Percentiles rank a stretch among this genome's conserved stretches.
phyloP scores from a whole-genome alignment of 2,888 invertebrate genomes.

The Troides aeacus region DNA sequence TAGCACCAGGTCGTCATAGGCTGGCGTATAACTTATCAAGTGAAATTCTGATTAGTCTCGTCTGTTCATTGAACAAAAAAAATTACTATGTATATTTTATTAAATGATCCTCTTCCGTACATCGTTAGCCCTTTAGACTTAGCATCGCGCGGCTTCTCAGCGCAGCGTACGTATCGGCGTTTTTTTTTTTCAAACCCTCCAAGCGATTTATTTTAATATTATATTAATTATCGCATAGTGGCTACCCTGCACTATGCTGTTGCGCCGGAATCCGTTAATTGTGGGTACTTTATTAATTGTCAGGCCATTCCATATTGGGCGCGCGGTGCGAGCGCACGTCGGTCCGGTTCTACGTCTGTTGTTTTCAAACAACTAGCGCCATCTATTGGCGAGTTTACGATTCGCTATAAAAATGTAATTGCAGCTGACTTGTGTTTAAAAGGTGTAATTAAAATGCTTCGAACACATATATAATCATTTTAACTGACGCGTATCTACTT shows the following conservation, averaged over 20 bases:
- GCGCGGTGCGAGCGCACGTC: neutral
- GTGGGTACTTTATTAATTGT: constrained; percentile 13
- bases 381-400: neutral
- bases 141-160: constrained; percentile 31
- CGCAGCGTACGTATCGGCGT: constrained; percentile 36
- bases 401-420: neutral
- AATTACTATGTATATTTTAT: neutral
- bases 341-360: neutral
- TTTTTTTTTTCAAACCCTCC: constrained; percentile 36
- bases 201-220: constrained; percentile 58
- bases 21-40: too few relatives aligned
- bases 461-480: too few relatives aligned
- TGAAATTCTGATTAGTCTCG: too few relatives aligned
- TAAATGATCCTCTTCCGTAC: constrained; percentile 32
- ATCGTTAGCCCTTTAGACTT: constrained; percentile 10
- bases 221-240: constrained; percentile 53
- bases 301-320: constrained; percentile 3
- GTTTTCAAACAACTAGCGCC: neutral
- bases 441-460: neutral
- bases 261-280: constrained; percentile 6
- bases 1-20: too few relatives aligned
- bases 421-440: neutral
- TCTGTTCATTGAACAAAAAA: neutral
- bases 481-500: too few relatives aligned
- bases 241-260: constrained; percentile 3